phyloP scores from a whole-genome alignment of 2,888 invertebrate species.

The Lasioglossum morio region DNA sequence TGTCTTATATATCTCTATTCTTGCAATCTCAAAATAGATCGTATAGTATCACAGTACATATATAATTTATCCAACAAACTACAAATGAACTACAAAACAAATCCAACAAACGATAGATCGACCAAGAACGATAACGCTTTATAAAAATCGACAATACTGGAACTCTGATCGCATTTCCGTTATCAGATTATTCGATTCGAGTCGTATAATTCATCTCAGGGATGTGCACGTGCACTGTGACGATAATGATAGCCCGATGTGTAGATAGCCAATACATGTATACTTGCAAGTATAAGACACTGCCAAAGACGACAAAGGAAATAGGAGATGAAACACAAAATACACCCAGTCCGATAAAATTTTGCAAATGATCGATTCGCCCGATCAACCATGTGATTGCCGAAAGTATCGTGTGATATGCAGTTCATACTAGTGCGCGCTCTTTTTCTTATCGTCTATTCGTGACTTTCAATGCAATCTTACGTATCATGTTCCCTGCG shows the following conservation, averaged over 20 bases:
- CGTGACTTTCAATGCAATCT: background rate
- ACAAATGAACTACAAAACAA: background rate
- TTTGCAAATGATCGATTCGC: constrained; percentile 29
- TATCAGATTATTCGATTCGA: constrained; percentile 37
- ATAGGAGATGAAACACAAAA: constrained; percentile 43
- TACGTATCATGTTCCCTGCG: constrained; percentile 4
- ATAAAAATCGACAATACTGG: constrained; percentile 14
- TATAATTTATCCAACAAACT: too few species aligned
- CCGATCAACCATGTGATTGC: background rate
- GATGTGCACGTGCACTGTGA: constrained; percentile 19
- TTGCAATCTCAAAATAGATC: too few species aligned
- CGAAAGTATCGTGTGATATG: background rate
- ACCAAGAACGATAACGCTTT: constrained; percentile 16
- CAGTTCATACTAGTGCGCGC: background rate
- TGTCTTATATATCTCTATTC: too few species aligned
- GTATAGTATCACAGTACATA: too few species aligned
- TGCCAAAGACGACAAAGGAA: constrained; percentile 27
- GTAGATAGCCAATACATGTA: constrained; percentile 1
- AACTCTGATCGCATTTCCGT: constrained; percentile 26
- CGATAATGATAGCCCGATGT: too few species aligned
- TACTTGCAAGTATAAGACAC: background rate
- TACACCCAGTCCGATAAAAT: constrained; percentile 47
- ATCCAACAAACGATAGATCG: background rate
- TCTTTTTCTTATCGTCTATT: background rate
- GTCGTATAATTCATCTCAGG: constrained; percentile 17